These are phyloP conservation scores for Drosophila neonasuta DNA, from an alignment of 2,888 invertebrate species.

Conservation along the genomic window DNA sequence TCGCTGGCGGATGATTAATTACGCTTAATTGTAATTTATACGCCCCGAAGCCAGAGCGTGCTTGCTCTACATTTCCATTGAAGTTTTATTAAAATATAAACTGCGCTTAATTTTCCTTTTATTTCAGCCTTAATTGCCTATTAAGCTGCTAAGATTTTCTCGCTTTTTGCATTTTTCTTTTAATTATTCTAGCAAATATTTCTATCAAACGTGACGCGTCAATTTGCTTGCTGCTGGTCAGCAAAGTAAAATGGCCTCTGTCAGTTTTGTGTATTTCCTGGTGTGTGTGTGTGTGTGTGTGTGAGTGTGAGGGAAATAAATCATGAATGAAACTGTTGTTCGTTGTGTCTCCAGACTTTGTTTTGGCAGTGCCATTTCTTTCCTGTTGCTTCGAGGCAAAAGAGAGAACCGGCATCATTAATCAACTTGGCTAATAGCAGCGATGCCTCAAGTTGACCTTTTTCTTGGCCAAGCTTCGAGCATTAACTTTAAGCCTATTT, in stretches of 20 bases:
- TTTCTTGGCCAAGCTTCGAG: conserved; percentile 27
- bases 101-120: conserved; percentile 34
- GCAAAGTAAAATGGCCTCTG: conserved; percentile 23
- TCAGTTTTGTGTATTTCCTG: neutral
- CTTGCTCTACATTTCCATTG: conserved; percentile 34
- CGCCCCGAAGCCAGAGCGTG: conserved; percentile 24
- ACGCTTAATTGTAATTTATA: conserved; percentile 75
- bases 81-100: conserved; percentile 60
- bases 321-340: conserved; percentile 60
- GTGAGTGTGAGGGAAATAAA: conserved; percentile 32
- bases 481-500: conserved; percentile 43
- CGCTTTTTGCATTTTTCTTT: conserved; percentile 31
- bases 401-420: conserved; percentile 45
- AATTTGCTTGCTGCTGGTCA: conserved; percentile 61
- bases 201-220: conserved; percentile 15
- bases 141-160: conserved; percentile 44
- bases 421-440: conserved; percentile 53
- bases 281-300: conserved; percentile 7
- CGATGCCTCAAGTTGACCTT: conserved; percentile 37
- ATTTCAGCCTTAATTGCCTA: conserved; percentile 63
- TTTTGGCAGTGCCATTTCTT: conserved; percentile 49
- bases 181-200: conserved; percentile 22
- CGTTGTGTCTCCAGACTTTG: conserved; percentile 30
- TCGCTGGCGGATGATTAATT: conserved; percentile 67
- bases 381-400: conserved; percentile 41